These are phyloP conservation scores for Zosterops lateralis DNA, from an alignment of 2,113 vertebrate species.

Conservation along the genomic window DNA sequence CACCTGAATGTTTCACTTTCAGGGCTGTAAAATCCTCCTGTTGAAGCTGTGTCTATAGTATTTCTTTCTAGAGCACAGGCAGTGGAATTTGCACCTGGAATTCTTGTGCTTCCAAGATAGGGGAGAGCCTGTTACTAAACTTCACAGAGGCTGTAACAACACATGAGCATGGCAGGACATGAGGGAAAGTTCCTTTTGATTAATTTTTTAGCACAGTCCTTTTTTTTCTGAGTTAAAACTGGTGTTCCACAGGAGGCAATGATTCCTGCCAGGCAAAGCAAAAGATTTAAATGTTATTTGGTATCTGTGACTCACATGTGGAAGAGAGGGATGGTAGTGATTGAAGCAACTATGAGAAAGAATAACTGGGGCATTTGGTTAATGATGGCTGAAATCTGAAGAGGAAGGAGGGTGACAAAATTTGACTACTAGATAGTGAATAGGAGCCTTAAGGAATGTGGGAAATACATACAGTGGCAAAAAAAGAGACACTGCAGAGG, in stretches of 20 bases:
- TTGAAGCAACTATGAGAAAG: background rate
- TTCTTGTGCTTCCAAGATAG: background rate
- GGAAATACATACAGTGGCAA: background rate
- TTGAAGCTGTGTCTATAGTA: background rate
- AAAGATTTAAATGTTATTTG: background rate
- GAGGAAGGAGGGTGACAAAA: background rate
- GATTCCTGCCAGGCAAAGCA: background rate
- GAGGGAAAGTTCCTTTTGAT: background rate
- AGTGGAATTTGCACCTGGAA: background rate
- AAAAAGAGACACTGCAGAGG: background rate
- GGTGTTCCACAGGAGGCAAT: accelerated
- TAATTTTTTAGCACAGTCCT: background rate
- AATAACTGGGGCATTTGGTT: background rate
- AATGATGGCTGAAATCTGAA: background rate
- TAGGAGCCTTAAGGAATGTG: background rate
- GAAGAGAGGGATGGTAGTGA: background rate
- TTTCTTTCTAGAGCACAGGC: background rate
- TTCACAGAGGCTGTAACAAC: background rate
- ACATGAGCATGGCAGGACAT: background rate
- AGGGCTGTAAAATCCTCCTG: background rate
- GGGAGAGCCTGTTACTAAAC: background rate
- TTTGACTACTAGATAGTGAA: background rate
- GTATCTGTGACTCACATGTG: background rate
- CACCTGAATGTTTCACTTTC: background rate
- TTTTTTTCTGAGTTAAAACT: background rate